Base-by-base conservation (phyloP, 1,140 invertebrate genomes). In the Asobara japonica region DNA sequence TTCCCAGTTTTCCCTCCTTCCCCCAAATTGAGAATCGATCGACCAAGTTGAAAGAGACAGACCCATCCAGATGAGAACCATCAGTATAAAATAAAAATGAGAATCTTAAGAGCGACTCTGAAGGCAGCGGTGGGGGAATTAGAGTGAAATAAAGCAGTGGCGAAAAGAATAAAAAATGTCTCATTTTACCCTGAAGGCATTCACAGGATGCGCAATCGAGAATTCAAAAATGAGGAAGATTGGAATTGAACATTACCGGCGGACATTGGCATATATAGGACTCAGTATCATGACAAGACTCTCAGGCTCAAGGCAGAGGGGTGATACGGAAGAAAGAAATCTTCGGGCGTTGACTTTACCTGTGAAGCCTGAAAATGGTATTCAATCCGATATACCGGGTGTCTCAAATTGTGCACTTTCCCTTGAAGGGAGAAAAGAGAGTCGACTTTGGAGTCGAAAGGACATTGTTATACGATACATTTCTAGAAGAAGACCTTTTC, bases 171-270 rank as follows among this genome's bases (percentile, higher is more conserved):
- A 1, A 22, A 33, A 62, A 62, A 45, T 45, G 38, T 68, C 65
- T 30, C 56, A 69, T 69, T 20, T 60, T 25, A 30, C 13, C 27
- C 27, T 56, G 20, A 20, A 56, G 56, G 25, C 8, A 51, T 73
- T 73, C 61, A 65, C 67, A 69, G 31, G 66, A 30, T 65, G 38
- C 72, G 45, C 72, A 73, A 60, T 67, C 65, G 67, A 73, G 67
- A 73, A 69, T 73, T 73, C 72, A 67, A 67, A 73, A 73, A 73
- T 73, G 65, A 45, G 62, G 45, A 48, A 73, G 67, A 73, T 73
- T 73, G 72, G 69, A 65, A 73, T 73, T 73, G 72, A 69, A 73
- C 69, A 73, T 73, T 73, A 73, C 72, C 48, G 67, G 36, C 68
- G 31, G 67, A 65, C 36, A 66, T 65, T 62, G 60, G 60, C 60